Evolutionary conservation across 1,140 invertebrate species (phyloP).

Genomic region (Lordiphosa stackelbergi): DNA sequence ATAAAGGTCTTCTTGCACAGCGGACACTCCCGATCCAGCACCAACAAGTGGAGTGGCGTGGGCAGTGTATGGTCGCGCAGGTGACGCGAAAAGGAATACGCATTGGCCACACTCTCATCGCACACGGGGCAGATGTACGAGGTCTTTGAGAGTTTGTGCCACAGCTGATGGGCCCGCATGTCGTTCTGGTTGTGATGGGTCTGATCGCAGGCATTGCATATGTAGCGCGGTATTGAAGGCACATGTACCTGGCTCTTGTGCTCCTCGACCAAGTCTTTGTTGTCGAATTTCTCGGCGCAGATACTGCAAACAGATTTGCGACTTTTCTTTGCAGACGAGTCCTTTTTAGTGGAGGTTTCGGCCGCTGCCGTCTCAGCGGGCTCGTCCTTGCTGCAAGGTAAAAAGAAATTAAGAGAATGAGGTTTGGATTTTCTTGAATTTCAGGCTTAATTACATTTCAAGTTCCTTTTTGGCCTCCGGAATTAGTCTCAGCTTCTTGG

Average conservation of each 20-base stretch:
- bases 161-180: slow-evolving; percentile 69
- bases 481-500: too few relatives aligned
- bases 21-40: slow-evolving; percentile 66
- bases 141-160: slow-evolving; percentile 74
- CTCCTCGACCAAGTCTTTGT: slow-evolving; percentile 52
- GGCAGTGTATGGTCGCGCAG: slow-evolving; percentile 52
- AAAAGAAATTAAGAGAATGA: too few relatives aligned
- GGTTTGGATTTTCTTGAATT: too few relatives aligned
- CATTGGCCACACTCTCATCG: slow-evolving; percentile 42
- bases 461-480: not conserved
- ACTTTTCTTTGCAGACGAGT: slow-evolving; percentile 19
- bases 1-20: slow-evolving; percentile 61
- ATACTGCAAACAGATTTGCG: slow-evolving; percentile 52
- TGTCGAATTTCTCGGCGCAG: slow-evolving; percentile 55
- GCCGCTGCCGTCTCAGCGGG: slow-evolving; percentile 17
- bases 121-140: slow-evolving; percentile 66
- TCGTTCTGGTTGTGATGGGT: slow-evolving; percentile 55
- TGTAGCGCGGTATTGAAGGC: slow-evolving; percentile 56
- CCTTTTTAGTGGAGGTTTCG: not conserved
- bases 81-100: slow-evolving; percentile 57
- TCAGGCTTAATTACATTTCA: slow-evolving; percentile 35
- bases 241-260: slow-evolving; percentile 47
- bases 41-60: slow-evolving; percentile 39
- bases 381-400: slow-evolving; percentile 50
- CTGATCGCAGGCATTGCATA: slow-evolving; percentile 67